A percentile compares a stretch with the other conserved stretches of the same genome.
These are phyloP conservation scores for Rhabdomys dilectus DNA, from an alignment of 2,113 vertebrate species.

Conservation along the genomic window DNA sequence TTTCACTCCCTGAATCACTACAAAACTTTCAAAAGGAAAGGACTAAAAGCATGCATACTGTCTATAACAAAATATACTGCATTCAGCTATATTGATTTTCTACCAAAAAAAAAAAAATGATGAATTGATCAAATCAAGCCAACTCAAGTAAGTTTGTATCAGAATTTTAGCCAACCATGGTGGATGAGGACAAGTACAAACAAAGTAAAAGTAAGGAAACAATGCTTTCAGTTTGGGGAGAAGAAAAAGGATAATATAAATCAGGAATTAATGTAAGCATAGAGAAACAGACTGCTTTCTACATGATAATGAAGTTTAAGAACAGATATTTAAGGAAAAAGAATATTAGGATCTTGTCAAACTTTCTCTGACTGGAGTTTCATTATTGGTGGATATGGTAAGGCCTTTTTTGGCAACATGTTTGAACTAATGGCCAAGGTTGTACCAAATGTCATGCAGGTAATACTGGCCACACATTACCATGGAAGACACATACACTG, in stretches of 20 bases:
- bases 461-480: not conserved
- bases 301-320: not conserved
- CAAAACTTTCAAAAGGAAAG: not conserved
- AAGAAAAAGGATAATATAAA: not conserved
- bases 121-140: not conserved
- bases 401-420: not conserved
- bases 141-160: not conserved
- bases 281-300: not conserved
- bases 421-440: not conserved
- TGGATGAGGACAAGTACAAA: not conserved
- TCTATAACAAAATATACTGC: not conserved
- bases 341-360: not conserved
- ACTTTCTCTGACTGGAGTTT: not conserved
- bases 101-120: not conserved
- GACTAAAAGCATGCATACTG: not conserved
- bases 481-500: not conserved
- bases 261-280: not conserved
- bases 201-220: not conserved
- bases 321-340: not conserved
- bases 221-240: not conserved
- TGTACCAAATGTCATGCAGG: not conserved
- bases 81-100: not conserved
- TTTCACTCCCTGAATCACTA: not conserved
- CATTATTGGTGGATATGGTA: not conserved
- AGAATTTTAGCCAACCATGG: not conserved